Conservation (phyloP, 2,797 vertebrate species). For the Esox lucius region DNA sequence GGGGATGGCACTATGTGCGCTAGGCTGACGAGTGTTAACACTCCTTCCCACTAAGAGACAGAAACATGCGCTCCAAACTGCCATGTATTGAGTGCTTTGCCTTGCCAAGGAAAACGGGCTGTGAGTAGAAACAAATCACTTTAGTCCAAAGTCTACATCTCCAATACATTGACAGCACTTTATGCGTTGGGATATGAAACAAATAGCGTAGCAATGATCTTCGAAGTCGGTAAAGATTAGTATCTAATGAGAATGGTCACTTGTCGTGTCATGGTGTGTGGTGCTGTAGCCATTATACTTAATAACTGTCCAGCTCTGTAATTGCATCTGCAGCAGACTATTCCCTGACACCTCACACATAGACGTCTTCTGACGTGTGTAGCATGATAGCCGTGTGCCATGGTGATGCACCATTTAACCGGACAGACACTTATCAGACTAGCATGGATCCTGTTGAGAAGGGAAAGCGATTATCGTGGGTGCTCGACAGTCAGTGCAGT, state of each 20-base stretch:
- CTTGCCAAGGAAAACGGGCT: slow-evolving; percentile 1
- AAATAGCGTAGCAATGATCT: background rate
- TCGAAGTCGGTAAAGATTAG: slow-evolving; percentile 2
- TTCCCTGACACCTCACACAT: slow-evolving; percentile 1
- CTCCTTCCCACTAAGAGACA: slow-evolving; percentile 14
- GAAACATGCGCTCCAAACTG: background rate
- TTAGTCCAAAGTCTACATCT: background rate
- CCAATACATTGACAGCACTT: background rate
- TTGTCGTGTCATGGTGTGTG: background rate
- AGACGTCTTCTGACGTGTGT: background rate
- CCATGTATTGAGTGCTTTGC: slow-evolving; percentile 4
- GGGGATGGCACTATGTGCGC: slow-evolving; percentile 23
- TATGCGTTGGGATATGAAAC: background rate
- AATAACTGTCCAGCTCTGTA: background rate
- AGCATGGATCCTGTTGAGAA: slow-evolving; percentile 20
- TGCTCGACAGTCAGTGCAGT: slow-evolving; percentile 28
- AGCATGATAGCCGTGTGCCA: slow-evolving; percentile 1
- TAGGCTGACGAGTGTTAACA: slow-evolving; percentile 14
- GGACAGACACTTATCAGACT: slow-evolving; percentile 28
- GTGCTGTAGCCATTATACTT: background rate
- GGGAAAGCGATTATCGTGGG: slow-evolving; percentile 30
- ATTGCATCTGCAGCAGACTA: background rate
- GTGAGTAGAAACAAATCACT: background rate
- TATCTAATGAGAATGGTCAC: background rate
- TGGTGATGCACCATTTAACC: slow-evolving; percentile 23